A percentile compares a stretch with the other conserved stretches of the same genome.
Evolutionary conservation across 2,797 vertebrate species (phyloP).

Genomic region (Squalus acanthias): DNA sequence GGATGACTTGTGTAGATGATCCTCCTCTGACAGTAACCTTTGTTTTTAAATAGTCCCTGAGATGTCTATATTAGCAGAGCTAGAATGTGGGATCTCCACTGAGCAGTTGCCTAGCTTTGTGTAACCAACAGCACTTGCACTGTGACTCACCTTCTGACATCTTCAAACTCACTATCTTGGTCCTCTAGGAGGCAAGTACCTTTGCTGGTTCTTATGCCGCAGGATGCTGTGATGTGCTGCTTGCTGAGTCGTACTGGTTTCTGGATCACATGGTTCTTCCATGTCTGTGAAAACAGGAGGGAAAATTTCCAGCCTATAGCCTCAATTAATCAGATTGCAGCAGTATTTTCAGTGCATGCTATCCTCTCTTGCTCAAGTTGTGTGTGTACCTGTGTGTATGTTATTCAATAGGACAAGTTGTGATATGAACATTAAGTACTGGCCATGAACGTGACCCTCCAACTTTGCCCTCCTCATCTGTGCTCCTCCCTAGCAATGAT

Average conservation of each 20-base stretch:
- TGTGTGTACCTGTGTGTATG: neutral
- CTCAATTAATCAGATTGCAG: neutral
- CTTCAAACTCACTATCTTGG: neutral
- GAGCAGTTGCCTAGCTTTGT: neutral
- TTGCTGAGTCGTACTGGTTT: neutral
- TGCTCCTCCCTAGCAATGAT: neutral
- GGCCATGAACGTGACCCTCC: neutral
- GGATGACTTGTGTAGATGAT: neutral
- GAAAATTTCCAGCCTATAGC: neutral
- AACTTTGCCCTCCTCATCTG: neutral
- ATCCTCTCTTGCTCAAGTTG: neutral
- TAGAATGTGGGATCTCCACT: neutral
- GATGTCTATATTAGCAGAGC: neutral
- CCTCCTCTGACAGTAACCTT: neutral
- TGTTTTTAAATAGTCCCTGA: neutral
- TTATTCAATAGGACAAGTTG: neutral
- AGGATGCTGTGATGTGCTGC: neutral
- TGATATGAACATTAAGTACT: neutral
- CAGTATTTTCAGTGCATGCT: constrained; percentile 8
- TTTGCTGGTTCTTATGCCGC: neutral
- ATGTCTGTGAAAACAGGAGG: neutral
- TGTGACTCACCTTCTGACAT: neutral
- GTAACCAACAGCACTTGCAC: neutral
- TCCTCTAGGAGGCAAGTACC: neutral
- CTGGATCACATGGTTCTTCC: neutral